Percentiles rank a stretch among this genome's conserved stretches.
Conservation (phyloP, 2,888 invertebrate species). For the Spodoptera exigua region DNA sequence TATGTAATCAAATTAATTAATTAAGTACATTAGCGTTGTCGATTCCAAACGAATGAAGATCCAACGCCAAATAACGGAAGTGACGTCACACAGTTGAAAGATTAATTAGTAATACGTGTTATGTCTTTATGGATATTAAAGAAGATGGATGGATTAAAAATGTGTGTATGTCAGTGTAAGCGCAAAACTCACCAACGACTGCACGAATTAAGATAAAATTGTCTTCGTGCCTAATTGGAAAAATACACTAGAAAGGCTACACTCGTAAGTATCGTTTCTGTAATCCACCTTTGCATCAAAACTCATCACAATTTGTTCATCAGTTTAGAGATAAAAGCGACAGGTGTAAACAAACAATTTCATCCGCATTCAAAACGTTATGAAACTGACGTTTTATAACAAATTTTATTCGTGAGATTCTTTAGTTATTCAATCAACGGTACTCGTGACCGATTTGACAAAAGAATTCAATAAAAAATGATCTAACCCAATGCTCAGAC, state of each 20-base stretch:
- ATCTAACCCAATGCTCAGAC: slow-evolving; percentile 18
- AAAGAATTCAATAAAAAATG: slow-evolving; percentile 35
- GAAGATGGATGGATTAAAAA: too few relatives aligned
- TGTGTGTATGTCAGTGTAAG: too few relatives aligned
- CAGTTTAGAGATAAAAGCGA: too few relatives aligned
- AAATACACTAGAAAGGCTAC: too few relatives aligned
- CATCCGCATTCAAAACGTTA: too few relatives aligned
- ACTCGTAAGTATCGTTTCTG: too few relatives aligned
- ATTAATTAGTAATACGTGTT: slow-evolving; percentile 48
- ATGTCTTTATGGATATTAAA: slow-evolving; percentile 5
- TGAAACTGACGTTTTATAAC: slow-evolving; percentile 7
- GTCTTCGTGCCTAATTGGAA: too few relatives aligned
- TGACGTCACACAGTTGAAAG: slow-evolving; percentile 53
- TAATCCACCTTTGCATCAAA: too few relatives aligned
- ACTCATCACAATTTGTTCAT: too few relatives aligned
- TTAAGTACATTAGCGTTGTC: slow-evolving; percentile 42
- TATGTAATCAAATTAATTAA: slow-evolving; percentile 53
- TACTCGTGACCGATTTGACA: slow-evolving; percentile 8
- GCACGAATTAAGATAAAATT: too few relatives aligned
- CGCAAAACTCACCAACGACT: too few relatives aligned
- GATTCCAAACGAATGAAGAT: slow-evolving; percentile 46
- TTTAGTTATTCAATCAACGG: background rate
- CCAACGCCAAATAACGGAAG: slow-evolving; percentile 46
- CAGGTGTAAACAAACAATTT: too few relatives aligned
- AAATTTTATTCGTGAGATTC: slow-evolving; percentile 2